These are phyloP conservation scores for Physella acuta DNA, from an alignment of 1,140 invertebrate genomes.

Conservation along the genomic window DNA sequence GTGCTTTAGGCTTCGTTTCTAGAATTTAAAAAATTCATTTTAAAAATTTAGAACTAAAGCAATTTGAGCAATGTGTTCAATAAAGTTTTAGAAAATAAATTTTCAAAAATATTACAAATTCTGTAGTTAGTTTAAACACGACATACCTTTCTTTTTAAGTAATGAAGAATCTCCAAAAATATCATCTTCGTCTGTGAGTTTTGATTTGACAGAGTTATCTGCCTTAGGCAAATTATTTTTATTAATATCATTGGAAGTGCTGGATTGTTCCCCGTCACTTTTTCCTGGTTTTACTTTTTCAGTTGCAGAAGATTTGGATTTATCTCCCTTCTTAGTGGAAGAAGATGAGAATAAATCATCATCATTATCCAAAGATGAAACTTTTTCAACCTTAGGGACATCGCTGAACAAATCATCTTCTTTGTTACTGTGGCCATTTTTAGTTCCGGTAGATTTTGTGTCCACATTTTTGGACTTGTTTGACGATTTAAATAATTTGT, in stretches of 20 bases:
- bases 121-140: neutral
- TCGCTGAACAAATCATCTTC: neutral
- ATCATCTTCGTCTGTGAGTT: slow-evolving; percentile 11
- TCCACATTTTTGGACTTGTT: no score
- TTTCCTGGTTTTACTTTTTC: neutral
- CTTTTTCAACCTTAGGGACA: neutral
- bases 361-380: slow-evolving; percentile 4
- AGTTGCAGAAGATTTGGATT: neutral
- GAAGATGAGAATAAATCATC: slow-evolving; percentile 25
- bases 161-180: slow-evolving; percentile 3
- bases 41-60: no score
- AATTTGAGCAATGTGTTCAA: no score
- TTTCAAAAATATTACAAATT: neutral
- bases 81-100: neutral
- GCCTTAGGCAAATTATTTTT: neutral
- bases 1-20: neutral
- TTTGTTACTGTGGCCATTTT: no score
- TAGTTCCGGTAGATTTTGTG: no score
- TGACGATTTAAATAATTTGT: no score
- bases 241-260: neutral
- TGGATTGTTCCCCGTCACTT: neutral
- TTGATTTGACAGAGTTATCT: neutral
- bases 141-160: slow-evolving; percentile 3
- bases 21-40: neutral
- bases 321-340: slow-evolving; percentile 2